Conservation (phyloP, 2,888 invertebrate species). For the Orchesella flavescens region DNA sequence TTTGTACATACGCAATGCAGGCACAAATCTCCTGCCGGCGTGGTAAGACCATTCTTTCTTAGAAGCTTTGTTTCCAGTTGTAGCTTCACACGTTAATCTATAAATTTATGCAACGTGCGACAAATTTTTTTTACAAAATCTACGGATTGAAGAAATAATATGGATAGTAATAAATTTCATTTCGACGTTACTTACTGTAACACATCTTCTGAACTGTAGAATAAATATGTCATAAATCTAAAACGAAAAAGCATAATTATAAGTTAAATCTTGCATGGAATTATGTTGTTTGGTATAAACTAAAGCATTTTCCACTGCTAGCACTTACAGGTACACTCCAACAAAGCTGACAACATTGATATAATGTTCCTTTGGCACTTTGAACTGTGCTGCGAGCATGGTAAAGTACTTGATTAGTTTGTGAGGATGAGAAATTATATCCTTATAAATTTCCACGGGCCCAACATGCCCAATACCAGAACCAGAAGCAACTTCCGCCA, state of each 20-base stretch:
- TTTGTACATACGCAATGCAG: slow-evolving; percentile 35
- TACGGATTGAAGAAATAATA: too few relatives aligned
- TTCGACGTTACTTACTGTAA: slow-evolving; percentile 56
- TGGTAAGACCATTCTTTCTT: slow-evolving; percentile 45
- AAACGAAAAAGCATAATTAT: neutral
- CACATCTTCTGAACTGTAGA: slow-evolving; percentile 48
- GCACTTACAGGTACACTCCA: slow-evolving; percentile 50
- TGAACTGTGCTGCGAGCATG: slow-evolving; percentile 1
- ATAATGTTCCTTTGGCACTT: slow-evolving; percentile 53
- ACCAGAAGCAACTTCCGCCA: neutral
- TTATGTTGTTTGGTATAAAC: neutral
- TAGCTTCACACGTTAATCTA: slow-evolving; percentile 50
- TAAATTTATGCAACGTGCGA: too few relatives aligned
- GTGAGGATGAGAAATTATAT: slow-evolving; percentile 35
- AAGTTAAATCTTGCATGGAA: neutral
- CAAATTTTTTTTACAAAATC: neutral
- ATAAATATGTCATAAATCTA: slow-evolving; percentile 43
- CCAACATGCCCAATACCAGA: neutral
- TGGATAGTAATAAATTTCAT: too few relatives aligned
- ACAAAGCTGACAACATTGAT: slow-evolving; percentile 50
- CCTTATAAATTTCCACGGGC: slow-evolving; percentile 32
- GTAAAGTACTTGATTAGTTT: slow-evolving; percentile 26
- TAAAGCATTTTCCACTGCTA: neutral
- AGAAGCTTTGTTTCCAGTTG: slow-evolving; percentile 33
- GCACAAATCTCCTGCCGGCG: slow-evolving; percentile 52